A percentile compares a stretch with the other conserved stretches of the same genome.
These are phyloP conservation scores for Perithous albicinctus DNA, from an alignment of 2,888 invertebrate genomes.

Conservation along the genomic window DNA sequence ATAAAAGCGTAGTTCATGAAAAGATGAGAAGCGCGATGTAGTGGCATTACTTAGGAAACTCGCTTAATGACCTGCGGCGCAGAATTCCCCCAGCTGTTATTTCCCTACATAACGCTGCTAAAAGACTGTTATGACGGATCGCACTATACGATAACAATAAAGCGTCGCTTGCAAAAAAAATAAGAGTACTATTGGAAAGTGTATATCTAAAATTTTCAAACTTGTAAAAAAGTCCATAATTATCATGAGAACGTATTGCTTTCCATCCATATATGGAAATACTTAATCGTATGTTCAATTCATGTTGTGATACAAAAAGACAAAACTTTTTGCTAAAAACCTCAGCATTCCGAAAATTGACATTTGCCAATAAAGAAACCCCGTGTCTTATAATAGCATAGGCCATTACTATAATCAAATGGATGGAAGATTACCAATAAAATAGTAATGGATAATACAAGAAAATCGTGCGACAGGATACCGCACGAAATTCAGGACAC, in stretches of 20 bases:
- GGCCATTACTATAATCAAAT: background rate
- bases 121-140: background rate
- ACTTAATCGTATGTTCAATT: background rate
- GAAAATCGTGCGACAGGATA: background rate
- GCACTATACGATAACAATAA: slow-evolving; percentile 17
- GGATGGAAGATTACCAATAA: background rate
- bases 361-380: background rate
- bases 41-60: background rate
- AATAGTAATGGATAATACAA: background rate
- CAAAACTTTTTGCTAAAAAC: background rate
- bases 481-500: background rate
- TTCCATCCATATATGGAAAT: no score
- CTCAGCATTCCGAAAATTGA: background rate
- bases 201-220: background rate
- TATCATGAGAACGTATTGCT: background rate
- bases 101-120: background rate
- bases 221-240: background rate
- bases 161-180: background rate
- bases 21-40: background rate
- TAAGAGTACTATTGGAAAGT: background rate
- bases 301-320: background rate
- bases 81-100: background rate
- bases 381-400: background rate
- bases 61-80: background rate
- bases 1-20: slow-evolving; percentile 27